A percentile compares a stretch with the other conserved stretches of the same genome.
Evolutionary conservation across 1,140 invertebrate genomes (phyloP).

Genomic region (Mylabris phalerata): DNA sequence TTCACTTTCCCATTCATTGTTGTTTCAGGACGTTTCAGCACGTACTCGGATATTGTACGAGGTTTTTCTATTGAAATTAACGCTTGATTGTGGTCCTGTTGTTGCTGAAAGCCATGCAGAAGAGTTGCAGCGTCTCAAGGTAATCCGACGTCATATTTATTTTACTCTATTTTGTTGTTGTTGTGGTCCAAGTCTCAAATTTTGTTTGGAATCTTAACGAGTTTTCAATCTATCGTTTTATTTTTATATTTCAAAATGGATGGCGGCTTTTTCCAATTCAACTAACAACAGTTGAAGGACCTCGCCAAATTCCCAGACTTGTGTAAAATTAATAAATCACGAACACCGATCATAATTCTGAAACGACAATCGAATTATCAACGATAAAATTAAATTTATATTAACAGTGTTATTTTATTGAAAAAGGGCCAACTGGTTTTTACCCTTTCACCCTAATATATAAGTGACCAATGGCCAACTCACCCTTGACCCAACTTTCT

Average conservation of each 20-base stretch:
- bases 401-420: too few relatives aligned
- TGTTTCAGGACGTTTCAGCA: too few relatives aligned
- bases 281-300: too few relatives aligned
- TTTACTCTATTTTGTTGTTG: slow-evolving; percentile 18
- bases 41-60: too few relatives aligned
- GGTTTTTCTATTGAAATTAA: too few relatives aligned
- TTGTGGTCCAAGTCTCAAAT: slow-evolving; percentile 12
- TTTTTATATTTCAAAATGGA: slow-evolving; percentile 7
- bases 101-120: too few relatives aligned
- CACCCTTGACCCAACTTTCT: slow-evolving; percentile 13
- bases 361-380: background rate
- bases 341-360: slow-evolving; percentile 2
- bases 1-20: too few relatives aligned
- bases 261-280: slow-evolving; percentile 8
- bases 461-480: slow-evolving; percentile 18
- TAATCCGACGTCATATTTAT: slow-evolving; percentile 1
- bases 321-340: slow-evolving; percentile 1
- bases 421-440: too few relatives aligned
- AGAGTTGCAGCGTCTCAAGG: slow-evolving; percentile 8
- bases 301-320: too few relatives aligned
- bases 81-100: too few relatives aligned
- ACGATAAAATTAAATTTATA: too few relatives aligned
- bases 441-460: background rate
- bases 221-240: slow-evolving; percentile 11
- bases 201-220: slow-evolving; percentile 21